These are phyloP conservation scores for Artibeus lituratus DNA, from an alignment of 2,797 vertebrate genomes.

Conservation along the genomic window DNA sequence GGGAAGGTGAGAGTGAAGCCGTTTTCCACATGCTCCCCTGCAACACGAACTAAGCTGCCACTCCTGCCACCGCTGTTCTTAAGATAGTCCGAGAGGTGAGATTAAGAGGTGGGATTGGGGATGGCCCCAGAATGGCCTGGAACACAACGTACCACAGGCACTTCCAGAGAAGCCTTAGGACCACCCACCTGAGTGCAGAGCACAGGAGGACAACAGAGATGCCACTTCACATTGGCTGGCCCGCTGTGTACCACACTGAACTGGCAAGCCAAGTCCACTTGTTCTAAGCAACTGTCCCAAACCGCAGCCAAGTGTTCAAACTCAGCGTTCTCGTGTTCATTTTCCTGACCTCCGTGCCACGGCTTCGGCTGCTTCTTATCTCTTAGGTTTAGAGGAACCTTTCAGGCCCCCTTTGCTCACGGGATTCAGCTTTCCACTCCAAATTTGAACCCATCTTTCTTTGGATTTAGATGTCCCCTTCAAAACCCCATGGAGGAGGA, in stretches of 20 bases:
- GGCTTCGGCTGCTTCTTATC: not conserved
- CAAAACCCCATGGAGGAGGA: not conserved
- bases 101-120: not conserved
- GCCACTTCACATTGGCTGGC: not conserved
- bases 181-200: not conserved
- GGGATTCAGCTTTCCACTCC: not conserved
- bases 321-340: not conserved
- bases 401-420: not conserved
- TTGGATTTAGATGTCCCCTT: not conserved
- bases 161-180: not conserved
- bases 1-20: not conserved
- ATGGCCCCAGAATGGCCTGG: not conserved
- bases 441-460: not conserved
- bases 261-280: not conserved
- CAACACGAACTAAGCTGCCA: not conserved
- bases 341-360: not conserved
- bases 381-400: not conserved
- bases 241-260: fast-evolving
- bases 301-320: not conserved
- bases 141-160: not conserved
- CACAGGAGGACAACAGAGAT: not conserved
- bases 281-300: not conserved
- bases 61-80: not conserved
- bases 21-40: not conserved
- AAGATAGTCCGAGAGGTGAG: not conserved